Percentiles rank a stretch among this genome's conserved stretches.
Conservation (phyloP, 1,140 invertebrate species). For the Vanessa tameamea region DNA sequence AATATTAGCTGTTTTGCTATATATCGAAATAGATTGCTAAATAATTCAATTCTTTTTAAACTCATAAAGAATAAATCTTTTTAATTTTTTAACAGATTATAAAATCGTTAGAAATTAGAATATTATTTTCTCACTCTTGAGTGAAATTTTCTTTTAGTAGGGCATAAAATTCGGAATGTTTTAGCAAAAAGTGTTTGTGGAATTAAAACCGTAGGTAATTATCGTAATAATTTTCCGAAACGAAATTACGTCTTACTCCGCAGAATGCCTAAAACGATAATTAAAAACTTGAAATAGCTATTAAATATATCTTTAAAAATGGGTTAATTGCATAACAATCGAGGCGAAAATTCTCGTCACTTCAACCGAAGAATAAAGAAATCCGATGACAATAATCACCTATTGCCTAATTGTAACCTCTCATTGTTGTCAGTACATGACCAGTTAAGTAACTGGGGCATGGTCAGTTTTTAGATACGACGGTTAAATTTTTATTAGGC, state of each 20-base stretch:
- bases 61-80: too few relatives aligned
- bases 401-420: conserved; percentile 24
- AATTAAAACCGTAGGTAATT: background rate
- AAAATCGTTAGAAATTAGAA: too few relatives aligned
- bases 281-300: conserved; percentile 6
- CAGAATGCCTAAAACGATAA: background rate
- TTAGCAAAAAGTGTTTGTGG: background rate
- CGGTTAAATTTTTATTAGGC: conserved; percentile 8
- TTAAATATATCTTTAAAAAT: background rate
- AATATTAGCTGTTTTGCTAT: too few relatives aligned
- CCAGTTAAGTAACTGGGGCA: conserved; percentile 12
- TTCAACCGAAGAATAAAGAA: conserved; percentile 19
- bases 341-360: conserved; percentile 12
- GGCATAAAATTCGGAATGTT: too few relatives aligned
- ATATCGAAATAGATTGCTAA: too few relatives aligned
- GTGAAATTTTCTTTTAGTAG: too few relatives aligned
- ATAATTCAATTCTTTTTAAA: too few relatives aligned
- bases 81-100: too few relatives aligned
- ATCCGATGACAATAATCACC: conserved; percentile 8
- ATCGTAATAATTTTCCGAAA: background rate
- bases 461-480: conserved; percentile 21
- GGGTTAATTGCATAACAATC: conserved; percentile 9
- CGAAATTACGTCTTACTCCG: background rate
- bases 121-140: too few relatives aligned
- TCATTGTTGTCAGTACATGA: conserved; percentile 21